Evolutionary conservation across 2,797 vertebrate species (phyloP), one percentile per base, ranked within the genome.

Genomic region (Leptodactylus fallax): DNA sequence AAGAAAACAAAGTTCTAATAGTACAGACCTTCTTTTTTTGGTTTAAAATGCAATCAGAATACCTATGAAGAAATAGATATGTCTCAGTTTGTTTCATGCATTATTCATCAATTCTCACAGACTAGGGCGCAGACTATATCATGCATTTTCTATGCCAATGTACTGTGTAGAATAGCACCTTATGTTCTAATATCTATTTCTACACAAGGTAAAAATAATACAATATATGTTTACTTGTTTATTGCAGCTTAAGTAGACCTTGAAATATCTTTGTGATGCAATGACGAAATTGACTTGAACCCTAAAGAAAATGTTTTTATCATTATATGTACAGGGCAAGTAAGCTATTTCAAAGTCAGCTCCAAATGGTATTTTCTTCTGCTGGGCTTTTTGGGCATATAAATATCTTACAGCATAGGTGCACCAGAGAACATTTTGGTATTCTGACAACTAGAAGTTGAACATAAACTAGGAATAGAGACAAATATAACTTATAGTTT

Each of bases 61-160:
- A 83, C 63, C 81, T 87, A 67, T 55, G 60, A 78, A 72, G 67
- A 87, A 65, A 87, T 27, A 77, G 60, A 84, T 79, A 84, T 79
- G 36, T 83, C 61, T 83, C 45, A 36, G 49, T 83, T 23, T 23
- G 72, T 7, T 14, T 83, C 27, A 87, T 87, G 86, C 56, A 83
- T 87, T 87, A 87, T 83, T 87, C 81, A 87, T 36, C 11, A 67
- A 63, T 67, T 83, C n/a, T 82, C 74, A 53, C 78, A 69, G 60
- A 83, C 78, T 65, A 83, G 81, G 86, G 47, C 80, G 65, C 23
- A 83, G 45, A 83, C 17, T 56, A 83, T 77, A 78, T 69, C 56
- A 76, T 67, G 8, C 63, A 86, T 83, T 82, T 87, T 87, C 67
- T 87, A 77, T 76, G 51, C 81, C 61, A 80, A 53, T 19, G 51